phyloP scores from a whole-genome alignment of 92 coral and sea anemone genomes.

The Hydrozoanthus gracilis region DNA sequence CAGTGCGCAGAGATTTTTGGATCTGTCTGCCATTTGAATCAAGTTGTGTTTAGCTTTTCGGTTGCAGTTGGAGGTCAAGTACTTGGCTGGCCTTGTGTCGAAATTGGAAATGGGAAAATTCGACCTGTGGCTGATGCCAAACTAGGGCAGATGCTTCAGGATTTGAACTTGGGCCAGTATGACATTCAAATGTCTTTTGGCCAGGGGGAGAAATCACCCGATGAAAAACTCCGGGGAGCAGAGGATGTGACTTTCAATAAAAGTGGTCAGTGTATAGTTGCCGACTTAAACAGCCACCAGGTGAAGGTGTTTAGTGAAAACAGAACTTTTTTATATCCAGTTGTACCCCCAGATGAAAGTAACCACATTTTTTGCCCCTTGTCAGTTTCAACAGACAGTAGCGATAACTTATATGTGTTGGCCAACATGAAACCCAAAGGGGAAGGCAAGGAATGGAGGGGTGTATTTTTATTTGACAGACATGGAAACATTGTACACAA shows the following conservation, averaged over 20 bases:
- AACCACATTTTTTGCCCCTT: constrained; percentile 25
- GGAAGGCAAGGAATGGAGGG: constrained; percentile 41
- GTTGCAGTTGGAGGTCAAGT: constrained; percentile 22
- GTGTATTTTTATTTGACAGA: constrained; percentile 26
- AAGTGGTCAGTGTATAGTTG: constrained; percentile 22
- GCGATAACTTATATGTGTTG: constrained; percentile 13
- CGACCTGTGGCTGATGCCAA: constrained; percentile 40
- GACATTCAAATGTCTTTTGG: constrained; percentile 16
- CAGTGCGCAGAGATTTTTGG: constrained; percentile 37
- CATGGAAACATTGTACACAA: constrained; percentile 24
- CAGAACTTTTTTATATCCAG: constrained; percentile 7
- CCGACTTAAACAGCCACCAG: constrained; percentile 11
- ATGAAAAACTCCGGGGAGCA: constrained; percentile 23
- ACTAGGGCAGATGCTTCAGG: constrained; percentile 36
- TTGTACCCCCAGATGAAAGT: constrained; percentile 8
- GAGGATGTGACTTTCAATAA: constrained; percentile 31
- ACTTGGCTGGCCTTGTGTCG: constrained; percentile 29
- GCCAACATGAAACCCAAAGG: constrained; percentile 20
- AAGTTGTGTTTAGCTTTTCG: constrained; percentile 8
- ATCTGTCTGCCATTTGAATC: constrained; percentile 35
- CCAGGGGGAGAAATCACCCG: neutral
- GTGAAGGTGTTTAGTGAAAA: constrained; percentile 20
- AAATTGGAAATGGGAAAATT: constrained; percentile 9
- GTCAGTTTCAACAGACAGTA: constrained; percentile 35
- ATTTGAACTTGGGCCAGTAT: constrained; percentile 18